Evolutionary conservation across 2,113 vertebrate species (phyloP), one percentile per base, ranked within the genome.

Genomic region (Calonectris borealis): DNA sequence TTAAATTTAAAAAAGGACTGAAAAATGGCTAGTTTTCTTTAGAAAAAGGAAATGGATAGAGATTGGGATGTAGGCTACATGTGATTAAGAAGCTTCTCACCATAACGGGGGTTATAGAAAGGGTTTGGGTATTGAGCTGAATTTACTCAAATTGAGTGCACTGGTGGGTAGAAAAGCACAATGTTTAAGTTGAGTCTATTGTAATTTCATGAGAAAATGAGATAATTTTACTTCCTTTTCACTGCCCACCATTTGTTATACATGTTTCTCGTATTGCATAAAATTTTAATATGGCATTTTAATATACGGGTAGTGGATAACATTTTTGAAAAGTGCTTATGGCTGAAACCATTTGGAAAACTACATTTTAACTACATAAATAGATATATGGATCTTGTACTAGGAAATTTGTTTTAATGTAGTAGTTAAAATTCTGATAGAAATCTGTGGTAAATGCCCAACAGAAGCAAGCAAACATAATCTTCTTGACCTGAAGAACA

Each of bases 321-420:
- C 1, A 44, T 32, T 79, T 94, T 90, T 86, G 32, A 66, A 73
- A 95, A 92, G 17, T 24, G 8, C 20, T 94, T 86, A 34, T 86
- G 71, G 48, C 46, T 73, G 64, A 81, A 95, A 38, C 38, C 32
- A 62, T 70, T 90, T 94, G 34, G 85, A 92, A 94, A 95, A 86
- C 55, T 70, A 62, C 4, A 34, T 86, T 94, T 85, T 58, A 80
- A 65, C 34, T 52, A 7, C 32, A 21, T 66, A 68, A 73, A 62
- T 62, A 54, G 27, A 46, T 55, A 51, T 32, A 38, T 54, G 24
- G 27, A 55, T 55, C n/a, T 77, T 83, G 18, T 73, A 11, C 24
- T 25, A 83, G 42, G 51, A 87, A 72, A 62, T 60, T 48, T 86
- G 12, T 70, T 92, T 87, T 77, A 70, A 58, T 40, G 17, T 42